Evolutionary conservation across 1,140 invertebrate genomes (phyloP).

Genomic region (Drosophila littoralis): DNA sequence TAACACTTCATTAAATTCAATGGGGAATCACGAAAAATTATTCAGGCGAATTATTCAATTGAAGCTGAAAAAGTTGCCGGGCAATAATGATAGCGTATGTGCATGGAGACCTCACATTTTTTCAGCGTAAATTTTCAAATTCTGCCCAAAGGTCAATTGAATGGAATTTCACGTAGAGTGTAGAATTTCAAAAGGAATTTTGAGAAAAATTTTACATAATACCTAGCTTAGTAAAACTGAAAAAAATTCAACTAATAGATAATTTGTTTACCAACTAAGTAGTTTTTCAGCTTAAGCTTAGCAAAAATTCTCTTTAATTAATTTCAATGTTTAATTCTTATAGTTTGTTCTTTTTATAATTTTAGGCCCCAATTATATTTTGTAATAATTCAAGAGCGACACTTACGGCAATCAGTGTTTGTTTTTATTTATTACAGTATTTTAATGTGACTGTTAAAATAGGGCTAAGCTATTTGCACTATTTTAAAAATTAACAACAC

Average conservation of each 20-base stretch:
- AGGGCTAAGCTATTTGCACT: background rate
- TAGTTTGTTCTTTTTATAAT: no score
- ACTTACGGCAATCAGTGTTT: constrained; percentile 11
- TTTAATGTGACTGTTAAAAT: background rate
- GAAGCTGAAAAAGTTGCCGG: background rate
- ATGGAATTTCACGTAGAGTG: background rate
- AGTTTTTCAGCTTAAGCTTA: background rate
- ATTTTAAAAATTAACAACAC: background rate
- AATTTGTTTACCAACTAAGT: no score
- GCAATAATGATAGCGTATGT: no score
- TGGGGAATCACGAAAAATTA: constrained; percentile 7
- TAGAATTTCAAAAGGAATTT: no score
- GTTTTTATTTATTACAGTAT: constrained; percentile 11
- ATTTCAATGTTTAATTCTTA: no score
- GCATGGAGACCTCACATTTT: no score
- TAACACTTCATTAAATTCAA: constrained; percentile 39
- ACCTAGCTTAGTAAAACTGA: no score
- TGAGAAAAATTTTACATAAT: no score
- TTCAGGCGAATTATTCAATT: constrained; percentile 21
- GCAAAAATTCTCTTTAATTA: no score
- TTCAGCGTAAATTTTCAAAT: background rate
- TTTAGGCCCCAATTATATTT: no score
- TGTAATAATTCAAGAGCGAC: constrained; percentile 11
- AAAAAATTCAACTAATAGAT: no score
- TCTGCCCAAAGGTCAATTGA: background rate